Evolutionary conservation across 2,797 vertebrate genomes (phyloP).

Genomic region (Crenuchus spilurus): DNA sequence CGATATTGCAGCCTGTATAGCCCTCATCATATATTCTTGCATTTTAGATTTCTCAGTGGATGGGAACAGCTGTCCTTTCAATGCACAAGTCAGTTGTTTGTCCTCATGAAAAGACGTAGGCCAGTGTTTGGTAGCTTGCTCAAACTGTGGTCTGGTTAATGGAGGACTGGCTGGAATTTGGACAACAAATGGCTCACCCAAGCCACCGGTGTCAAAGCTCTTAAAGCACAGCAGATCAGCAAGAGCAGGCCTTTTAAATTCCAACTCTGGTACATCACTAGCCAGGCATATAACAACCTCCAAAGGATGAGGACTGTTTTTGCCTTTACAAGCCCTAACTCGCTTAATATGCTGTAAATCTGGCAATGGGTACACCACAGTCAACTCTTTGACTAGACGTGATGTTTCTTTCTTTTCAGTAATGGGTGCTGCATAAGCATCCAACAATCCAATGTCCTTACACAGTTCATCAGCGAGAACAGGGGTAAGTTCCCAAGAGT

Average conservation of each 20-base stretch:
- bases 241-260: slow-evolving; percentile 24
- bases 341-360: slow-evolving; percentile 84
- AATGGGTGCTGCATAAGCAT: slow-evolving; percentile 81
- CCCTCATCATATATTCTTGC: slow-evolving; percentile 78
- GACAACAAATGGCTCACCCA: slow-evolving; percentile 84
- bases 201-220: slow-evolving; percentile 58
- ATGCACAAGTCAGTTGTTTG: slow-evolving; percentile 75
- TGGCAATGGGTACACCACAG: slow-evolving; percentile 69
- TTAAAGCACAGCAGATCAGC: slow-evolving; percentile 67
- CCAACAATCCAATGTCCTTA: slow-evolving; percentile 70
- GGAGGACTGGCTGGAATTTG: slow-evolving; percentile 76
- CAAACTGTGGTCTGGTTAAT: slow-evolving; percentile 84
- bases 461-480: slow-evolving; percentile 84
- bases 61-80: slow-evolving; percentile 78
- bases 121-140: slow-evolving; percentile 81
- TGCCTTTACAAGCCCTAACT: slow-evolving; percentile 73
- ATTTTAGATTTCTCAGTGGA: slow-evolving; percentile 71
- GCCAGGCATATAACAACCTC: slow-evolving; percentile 83
- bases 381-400: slow-evolving; percentile 78
- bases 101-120: slow-evolving; percentile 88
- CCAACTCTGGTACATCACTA: slow-evolving; percentile 43
- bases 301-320: slow-evolving; percentile 65
- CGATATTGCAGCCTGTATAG: slow-evolving; percentile 72
- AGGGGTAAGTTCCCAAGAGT: slow-evolving; percentile 73
- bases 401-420: slow-evolving; percentile 82